Evolutionary conservation across 2,888 invertebrate genomes (phyloP).

Genomic region (Antheraea yamamai): DNA sequence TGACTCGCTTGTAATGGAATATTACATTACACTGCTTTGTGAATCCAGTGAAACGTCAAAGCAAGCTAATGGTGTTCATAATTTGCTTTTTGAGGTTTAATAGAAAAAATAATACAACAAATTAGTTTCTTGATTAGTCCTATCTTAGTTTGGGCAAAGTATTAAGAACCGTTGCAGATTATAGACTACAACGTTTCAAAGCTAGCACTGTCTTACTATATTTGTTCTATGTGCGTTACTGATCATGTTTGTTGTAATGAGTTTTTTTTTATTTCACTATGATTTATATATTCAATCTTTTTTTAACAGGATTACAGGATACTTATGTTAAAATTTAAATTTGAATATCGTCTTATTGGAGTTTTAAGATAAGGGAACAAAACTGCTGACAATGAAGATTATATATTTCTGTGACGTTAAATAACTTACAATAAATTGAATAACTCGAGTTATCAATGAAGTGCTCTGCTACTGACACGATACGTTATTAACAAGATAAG

Average conservation of each 20-base stretch:
- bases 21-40: slow-evolving; percentile 19
- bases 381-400: too few species aligned
- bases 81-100: slow-evolving; percentile 4
- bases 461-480: too few species aligned
- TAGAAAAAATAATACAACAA: not conserved
- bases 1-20: slow-evolving; percentile 22
- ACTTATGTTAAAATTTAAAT: too few species aligned
- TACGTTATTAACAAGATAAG: too few species aligned
- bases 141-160: not conserved
- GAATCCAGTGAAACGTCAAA: slow-evolving; percentile 14
- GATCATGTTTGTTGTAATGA: not conserved
- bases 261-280: too few species aligned
- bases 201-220: not conserved
- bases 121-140: not conserved
- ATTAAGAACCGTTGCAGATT: not conserved
- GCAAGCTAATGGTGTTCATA: slow-evolving; percentile 13
- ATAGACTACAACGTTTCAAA: not conserved
- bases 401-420: too few species aligned
- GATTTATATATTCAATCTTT: too few species aligned
- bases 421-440: too few species aligned
- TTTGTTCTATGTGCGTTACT: not conserved
- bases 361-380: too few species aligned
- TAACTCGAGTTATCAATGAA: too few species aligned
- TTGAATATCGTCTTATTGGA: too few species aligned
- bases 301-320: too few species aligned